phyloP scores from a whole-genome alignment of 2,797 vertebrate species.

The Rhinophrynus dorsalis region DNA sequence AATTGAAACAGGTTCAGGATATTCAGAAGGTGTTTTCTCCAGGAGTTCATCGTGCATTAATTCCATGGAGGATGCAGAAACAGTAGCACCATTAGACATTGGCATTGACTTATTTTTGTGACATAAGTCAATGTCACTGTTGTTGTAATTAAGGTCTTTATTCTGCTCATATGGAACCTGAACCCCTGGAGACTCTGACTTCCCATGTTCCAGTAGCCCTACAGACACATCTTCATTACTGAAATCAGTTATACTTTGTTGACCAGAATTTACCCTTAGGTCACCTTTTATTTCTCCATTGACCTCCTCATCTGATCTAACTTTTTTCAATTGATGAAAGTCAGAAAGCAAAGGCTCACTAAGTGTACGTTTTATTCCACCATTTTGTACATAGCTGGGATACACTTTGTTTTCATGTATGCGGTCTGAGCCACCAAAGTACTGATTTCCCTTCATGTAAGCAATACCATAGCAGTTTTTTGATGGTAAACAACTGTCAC shows the following conservation, averaged over 20 bases:
- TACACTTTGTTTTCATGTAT: slow-evolving; percentile 72
- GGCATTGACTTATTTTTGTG: slow-evolving; percentile 80
- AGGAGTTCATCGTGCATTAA: slow-evolving; percentile 81
- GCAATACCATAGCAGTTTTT: slow-evolving; percentile 68
- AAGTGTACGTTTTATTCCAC: slow-evolving; percentile 83
- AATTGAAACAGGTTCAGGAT: slow-evolving; percentile 87
- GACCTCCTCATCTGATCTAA: slow-evolving; percentile 74
- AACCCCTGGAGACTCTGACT: slow-evolving; percentile 60
- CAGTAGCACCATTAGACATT: slow-evolving; percentile 89
- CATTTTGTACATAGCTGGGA: slow-evolving; percentile 79
- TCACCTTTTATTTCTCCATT: slow-evolving; percentile 66
- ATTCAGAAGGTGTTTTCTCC: slow-evolving; percentile 89
- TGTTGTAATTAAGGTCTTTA: slow-evolving; percentile 74
- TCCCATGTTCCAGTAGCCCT: slow-evolving; percentile 60
- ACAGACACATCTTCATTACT: slow-evolving; percentile 57
- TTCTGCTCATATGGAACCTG: slow-evolving; percentile 69
- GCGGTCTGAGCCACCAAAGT: slow-evolving; percentile 68
- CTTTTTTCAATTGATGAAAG: slow-evolving; percentile 80
- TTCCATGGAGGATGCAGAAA: slow-evolving; percentile 83
- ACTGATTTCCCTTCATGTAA: slow-evolving; percentile 75
- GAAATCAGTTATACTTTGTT: slow-evolving; percentile 56
- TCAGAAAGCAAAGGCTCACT: slow-evolving; percentile 78
- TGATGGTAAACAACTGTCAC: slow-evolving; percentile 76
- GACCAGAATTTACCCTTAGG: slow-evolving; percentile 59
- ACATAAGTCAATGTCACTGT: slow-evolving; percentile 79